Percentiles rank a stretch among this genome's conserved stretches.
phyloP scores from a whole-genome alignment of 2,797 vertebrate species.

The Sebastes oblongus region DNA sequence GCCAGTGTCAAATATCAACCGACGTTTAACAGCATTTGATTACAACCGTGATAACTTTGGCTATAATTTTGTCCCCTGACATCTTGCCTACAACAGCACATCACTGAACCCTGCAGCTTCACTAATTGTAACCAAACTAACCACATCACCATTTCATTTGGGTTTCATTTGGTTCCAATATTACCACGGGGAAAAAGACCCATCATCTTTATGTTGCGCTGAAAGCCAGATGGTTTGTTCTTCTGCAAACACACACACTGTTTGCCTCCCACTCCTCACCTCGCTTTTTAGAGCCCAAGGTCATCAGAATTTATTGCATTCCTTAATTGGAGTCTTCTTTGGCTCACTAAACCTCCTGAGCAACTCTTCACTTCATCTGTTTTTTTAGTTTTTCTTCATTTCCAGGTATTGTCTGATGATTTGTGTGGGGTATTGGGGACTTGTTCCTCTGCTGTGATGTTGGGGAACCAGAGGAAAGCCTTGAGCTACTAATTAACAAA shows the following conservation, averaged over 20 bases:
- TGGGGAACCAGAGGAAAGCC: slow-evolving; percentile 38
- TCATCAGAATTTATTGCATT: slow-evolving; percentile 49
- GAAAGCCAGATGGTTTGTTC: slow-evolving; percentile 58
- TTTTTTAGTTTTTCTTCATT: background rate
- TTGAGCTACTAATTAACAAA: slow-evolving; percentile 58
- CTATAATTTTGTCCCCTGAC: background rate
- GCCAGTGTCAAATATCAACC: background rate
- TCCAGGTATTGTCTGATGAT: slow-evolving; percentile 30
- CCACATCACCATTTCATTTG: background rate
- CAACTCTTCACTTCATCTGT: background rate
- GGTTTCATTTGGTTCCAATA: slow-evolving; percentile 9
- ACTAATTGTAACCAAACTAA: background rate
- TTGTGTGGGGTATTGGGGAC: slow-evolving; percentile 5
- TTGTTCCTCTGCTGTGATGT: slow-evolving; percentile 36
- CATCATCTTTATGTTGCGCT: slow-evolving; percentile 1
- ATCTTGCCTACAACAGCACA: background rate
- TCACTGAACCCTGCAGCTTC: slow-evolving; percentile 1
- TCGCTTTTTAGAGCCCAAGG: slow-evolving; percentile 32
- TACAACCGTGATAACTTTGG: background rate
- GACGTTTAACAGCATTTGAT: background rate
- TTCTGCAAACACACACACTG: slow-evolving; percentile 27
- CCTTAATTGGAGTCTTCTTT: slow-evolving; percentile 46
- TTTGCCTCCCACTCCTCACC: background rate
- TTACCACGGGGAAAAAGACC: slow-evolving; percentile 7
- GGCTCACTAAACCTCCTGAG: slow-evolving; percentile 20